Evolutionary conservation across 2,888 invertebrate genomes (phyloP), one percentile per base, ranked within the genome.

Genomic region (Sminthurides aquaticus): DNA sequence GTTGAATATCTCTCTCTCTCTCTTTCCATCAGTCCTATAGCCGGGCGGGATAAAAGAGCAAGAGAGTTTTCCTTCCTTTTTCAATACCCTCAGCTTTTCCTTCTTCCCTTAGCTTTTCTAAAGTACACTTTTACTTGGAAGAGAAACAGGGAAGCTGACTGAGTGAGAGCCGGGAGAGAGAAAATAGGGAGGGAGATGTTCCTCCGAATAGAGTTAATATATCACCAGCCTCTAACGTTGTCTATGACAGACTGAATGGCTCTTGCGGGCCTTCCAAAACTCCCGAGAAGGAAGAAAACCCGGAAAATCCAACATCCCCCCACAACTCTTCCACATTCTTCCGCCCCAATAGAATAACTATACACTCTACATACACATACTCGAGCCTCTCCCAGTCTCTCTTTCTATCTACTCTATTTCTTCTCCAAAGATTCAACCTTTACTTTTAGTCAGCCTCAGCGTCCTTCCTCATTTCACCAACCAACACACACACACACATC

Each of bases 211-310:
- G 76, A 77, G 76, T 76, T 77, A 77, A 77, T 77, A 76, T 77
- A 77, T 77, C 77, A 77, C 73, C 68, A 72, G 74, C 71, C 74
- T 75, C 75, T 76, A 76, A 75, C 76, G 75, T 76, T 76, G 77
- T 72, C 73, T 75, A 73, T 77, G 77, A 78, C 78, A 78, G 76
- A 74, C 75, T 76, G 76, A 77, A 78, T 78, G 77, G 76, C 65
- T 69, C 71, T 69, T 71, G 68, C 68, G 69, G 69, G 69, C 64
- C 71, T 67, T 57, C 65, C 58, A 64, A 62, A 65, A 69, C 61
- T 60, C 29, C 48, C 66, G 62, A 57, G 56, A 60, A 62, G 62
- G 62, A 57, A 66, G 62, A 60, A 65, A 65, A 61, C 62, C 55
- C 48, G 55, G 62, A 62, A 62, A 62, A 62, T 62, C 62, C 43